Base-by-base conservation (phyloP, 2,113 vertebrate genomes). In the Psittacus erithacus region DNA sequence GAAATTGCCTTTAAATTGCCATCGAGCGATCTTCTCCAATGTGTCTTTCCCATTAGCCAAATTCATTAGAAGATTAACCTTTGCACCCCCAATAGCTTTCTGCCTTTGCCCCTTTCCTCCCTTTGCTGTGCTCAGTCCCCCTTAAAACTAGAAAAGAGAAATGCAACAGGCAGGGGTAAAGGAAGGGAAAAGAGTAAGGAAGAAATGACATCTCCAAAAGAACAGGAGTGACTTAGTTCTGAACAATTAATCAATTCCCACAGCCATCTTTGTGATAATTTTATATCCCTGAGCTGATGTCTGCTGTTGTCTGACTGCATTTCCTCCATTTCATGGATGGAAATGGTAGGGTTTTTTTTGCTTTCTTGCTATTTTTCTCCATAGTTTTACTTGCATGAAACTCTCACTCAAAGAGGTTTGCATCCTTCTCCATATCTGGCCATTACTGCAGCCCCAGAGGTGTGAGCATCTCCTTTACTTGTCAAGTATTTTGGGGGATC, bases 361-460 rank as follows among this genome's bases (percentile, higher is more conserved):
- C 16, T 77, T 88, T 47, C 62, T 64, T 44, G 27, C 22, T 35
- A 3, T 44, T 88, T 73, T 53, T 24, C 53, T 81, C 59, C 39
- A 9, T 10, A 44, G 17, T 12, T 73, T 15, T 52, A 13, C 15
- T 64, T 25, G 8, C 35, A 33, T 38, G n/a, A 43, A 92, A 64
- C 38, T 35, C 25, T 35, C 33, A 14, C 39, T 74, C 10, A 1
- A 17, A 35, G n/a, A 43, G 23, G 20, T 77, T 64, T 68, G 10
- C n/a, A 35, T 69, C 59, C 28, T 79, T 50, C 65, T 41, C 46
- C 52, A 9, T 7, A 44, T 33, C 57, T 33, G 47, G 19, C 4
- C 27, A 35, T 59, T 0, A 0, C 29, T 43, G 28, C 24, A 62
- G 35, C n/a, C 22, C 1, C 2, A 43, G 13, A 59, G 43, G 44